Evolutionary conservation across 2,797 vertebrate species (phyloP).

Genomic region (Hypotaenidia philippensis): DNA sequence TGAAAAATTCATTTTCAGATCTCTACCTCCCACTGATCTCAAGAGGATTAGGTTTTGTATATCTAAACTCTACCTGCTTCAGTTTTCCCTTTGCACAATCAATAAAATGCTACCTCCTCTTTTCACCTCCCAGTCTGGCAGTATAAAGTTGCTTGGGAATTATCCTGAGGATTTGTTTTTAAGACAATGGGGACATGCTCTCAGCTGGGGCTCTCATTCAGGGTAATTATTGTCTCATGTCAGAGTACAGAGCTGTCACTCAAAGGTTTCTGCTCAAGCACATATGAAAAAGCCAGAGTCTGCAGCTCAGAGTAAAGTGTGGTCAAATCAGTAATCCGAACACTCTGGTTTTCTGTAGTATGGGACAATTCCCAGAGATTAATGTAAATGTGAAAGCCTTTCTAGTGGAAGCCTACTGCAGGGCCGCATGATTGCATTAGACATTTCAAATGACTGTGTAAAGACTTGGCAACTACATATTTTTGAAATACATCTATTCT

Average conservation of each 20-base stretch:
- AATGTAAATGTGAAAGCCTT: slow-evolving; percentile 8
- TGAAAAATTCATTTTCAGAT: background rate
- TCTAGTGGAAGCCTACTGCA: background rate
- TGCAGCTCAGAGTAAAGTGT: background rate
- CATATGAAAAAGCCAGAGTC: background rate
- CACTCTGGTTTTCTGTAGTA: background rate
- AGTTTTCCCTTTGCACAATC: background rate
- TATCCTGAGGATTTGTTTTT: slow-evolving; percentile 18
- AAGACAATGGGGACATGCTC: background rate
- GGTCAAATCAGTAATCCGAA: background rate
- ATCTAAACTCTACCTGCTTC: background rate
- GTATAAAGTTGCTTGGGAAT: background rate
- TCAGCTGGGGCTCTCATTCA: background rate
- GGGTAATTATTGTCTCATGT: background rate
- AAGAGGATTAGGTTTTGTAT: background rate
- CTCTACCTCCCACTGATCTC: background rate
- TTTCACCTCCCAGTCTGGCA: background rate
- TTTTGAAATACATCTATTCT: slow-evolving; percentile 41
- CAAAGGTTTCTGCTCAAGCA: background rate
- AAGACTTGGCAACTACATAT: background rate
- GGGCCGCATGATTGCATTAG: background rate
- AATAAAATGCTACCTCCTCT: background rate
- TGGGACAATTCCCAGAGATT: background rate
- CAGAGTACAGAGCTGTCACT: background rate
- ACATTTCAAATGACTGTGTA: slow-evolving; percentile 2